Evolutionary conservation across 2,113 vertebrate genomes (phyloP), one percentile per base, ranked within the genome.

Genomic region (Synchiropus splendidus): DNA sequence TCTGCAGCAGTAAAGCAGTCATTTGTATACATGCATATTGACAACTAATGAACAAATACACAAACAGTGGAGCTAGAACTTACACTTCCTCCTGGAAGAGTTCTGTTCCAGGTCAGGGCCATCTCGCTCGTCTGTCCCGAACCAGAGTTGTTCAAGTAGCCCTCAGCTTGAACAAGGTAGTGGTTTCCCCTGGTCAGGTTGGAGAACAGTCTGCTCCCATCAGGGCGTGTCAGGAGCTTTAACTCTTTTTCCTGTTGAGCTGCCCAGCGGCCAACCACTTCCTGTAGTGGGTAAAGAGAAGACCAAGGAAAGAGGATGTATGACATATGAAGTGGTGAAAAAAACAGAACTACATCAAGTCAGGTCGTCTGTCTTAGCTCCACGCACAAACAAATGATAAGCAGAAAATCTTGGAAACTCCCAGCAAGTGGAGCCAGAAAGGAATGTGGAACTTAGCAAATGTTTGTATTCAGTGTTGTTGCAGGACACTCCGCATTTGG

Each of bases 71-170:
- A 5, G 21, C 34, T 4, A 12, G 18, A 38, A 75, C 91, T 91
- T 66, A 94, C 91, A 1, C 89, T 92, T 46, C 89, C 89, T 1
- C 88, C 89, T 0, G 86, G 84, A 55, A 92, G 77, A 0, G 87
- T 92, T 42, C 91, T 85, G 63, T 94, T 90, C 91, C 91, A 94
- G 21, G 80, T 87, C 36, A 94, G 76, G 2, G 90, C 88, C 80
- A 94, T 88, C 67, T 94, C 90, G 2, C 91, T 92, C 39, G 88
- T 88, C 42, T 91, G 90, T 6, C 89, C 89, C 1, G 86, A 88
- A 1, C 88, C 90, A 0, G 91, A 91, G 72, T 88, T 89, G 21
- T 94, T 94, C 11, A 92, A 83, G 74, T 90, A 90, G 21, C 90
- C 91, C 48, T 83, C 89, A 1, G 90, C 88, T 72, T 90, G 88